These are phyloP conservation scores for Phasia obesa DNA, from an alignment of 2,888 invertebrate genomes.

Conservation along the genomic window DNA sequence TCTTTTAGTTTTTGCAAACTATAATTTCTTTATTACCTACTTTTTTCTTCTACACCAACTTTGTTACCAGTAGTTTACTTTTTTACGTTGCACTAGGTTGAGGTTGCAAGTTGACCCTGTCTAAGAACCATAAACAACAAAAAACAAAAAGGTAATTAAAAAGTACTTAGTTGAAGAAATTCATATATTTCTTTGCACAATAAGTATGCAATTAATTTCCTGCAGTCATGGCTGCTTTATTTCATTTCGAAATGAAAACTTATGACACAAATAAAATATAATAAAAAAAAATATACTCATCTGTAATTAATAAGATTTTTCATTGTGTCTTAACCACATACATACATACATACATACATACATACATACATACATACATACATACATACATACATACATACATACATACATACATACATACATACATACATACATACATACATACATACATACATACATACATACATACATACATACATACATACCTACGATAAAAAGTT, in stretches of 20 bases:
- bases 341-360: conserved; percentile 76
- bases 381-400: conserved; percentile 79
- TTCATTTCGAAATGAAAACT: conserved; percentile 2
- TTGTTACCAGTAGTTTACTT: background rate
- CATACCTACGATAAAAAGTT: conserved; percentile 81
- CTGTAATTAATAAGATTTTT: background rate
- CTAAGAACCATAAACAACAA: conserved; percentile 15
- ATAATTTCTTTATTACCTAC: too few relatives aligned
- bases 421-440: conserved; percentile 76
- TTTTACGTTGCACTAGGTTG: background rate
- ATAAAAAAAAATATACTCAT: too few relatives aligned
- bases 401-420: conserved; percentile 76
- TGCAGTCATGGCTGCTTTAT: background rate
- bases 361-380: conserved; percentile 78
- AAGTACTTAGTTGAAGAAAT: conserved; percentile 71
- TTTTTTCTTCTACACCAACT: too few relatives aligned
- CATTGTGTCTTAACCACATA: background rate
- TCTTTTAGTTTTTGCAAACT: too few relatives aligned
- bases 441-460: conserved; percentile 78
- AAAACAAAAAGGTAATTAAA: conserved; percentile 73
- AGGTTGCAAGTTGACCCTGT: background rate
- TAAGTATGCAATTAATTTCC: conserved; percentile 38
- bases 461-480: conserved; percentile 74
- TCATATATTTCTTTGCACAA: conserved; percentile 6
- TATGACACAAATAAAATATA: background rate